Conservation (phyloP, 2,797 vertebrate species). For the Sebastes nivosus region DNA sequence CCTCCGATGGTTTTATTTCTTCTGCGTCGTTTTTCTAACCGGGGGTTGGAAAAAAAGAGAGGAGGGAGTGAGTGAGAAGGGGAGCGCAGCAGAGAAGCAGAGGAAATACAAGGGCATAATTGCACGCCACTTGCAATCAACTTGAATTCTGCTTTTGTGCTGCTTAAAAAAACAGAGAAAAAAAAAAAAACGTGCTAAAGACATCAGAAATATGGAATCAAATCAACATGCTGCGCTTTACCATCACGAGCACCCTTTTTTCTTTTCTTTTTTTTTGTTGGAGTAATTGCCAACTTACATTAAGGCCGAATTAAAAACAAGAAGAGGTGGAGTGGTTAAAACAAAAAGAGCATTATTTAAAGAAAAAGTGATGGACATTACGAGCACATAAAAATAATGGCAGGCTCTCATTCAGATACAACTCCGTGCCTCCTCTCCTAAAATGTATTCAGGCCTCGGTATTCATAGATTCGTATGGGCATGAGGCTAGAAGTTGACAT, state of each 20-base stretch:
- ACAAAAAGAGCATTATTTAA: constrained; percentile 30
- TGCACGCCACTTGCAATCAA: constrained; percentile 59
- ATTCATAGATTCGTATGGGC: background rate
- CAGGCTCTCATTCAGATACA: background rate
- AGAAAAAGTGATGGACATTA: background rate
- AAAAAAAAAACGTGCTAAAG: constrained; percentile 38
- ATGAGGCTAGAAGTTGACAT: background rate
- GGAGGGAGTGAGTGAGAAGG: constrained; percentile 1
- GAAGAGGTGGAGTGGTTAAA: background rate
- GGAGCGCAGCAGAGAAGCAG: background rate
- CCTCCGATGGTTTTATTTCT: constrained; percentile 48
- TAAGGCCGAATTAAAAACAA: constrained; percentile 27
- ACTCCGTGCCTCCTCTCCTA: background rate
- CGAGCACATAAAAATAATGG: background rate
- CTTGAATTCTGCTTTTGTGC: constrained; percentile 57
- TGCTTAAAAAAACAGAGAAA: constrained; percentile 33
- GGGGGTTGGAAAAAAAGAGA: constrained; percentile 27
- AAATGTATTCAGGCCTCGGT: background rate
- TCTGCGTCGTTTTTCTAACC: constrained; percentile 34
- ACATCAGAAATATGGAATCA: constrained; percentile 57
- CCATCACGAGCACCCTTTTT: constrained; percentile 2
- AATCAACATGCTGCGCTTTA: constrained; percentile 48
- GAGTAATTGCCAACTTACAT: constrained; percentile 55
- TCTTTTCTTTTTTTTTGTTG: background rate
- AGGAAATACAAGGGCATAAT: constrained; percentile 55